Conservation (phyloP, 2,113 vertebrate species). For the Noctilio leporinus region DNA sequence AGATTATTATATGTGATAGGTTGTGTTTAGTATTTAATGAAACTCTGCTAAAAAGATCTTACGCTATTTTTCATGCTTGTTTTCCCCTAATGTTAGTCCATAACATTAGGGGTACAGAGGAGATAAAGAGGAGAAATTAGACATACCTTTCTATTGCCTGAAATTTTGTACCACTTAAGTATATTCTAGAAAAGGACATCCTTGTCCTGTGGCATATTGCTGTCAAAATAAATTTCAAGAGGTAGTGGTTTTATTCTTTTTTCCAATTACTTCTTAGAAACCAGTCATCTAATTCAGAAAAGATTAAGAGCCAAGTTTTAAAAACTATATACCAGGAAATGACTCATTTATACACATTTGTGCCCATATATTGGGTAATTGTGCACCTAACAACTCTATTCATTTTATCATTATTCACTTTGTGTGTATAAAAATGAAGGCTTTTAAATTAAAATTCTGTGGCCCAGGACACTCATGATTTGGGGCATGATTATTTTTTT, state of each 20-base stretch:
- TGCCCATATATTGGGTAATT: constrained; percentile 24
- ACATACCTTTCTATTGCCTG: constrained; percentile 33
- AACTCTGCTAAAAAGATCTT: constrained; percentile 8
- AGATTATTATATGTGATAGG: constrained; percentile 13
- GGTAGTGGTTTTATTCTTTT: constrained; percentile 38
- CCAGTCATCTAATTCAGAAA: constrained; percentile 15
- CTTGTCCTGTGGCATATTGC: neutral
- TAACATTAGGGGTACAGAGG: constrained; percentile 5
- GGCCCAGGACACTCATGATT: neutral
- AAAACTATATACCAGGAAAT: neutral
- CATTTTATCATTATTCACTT: constrained; percentile 39
- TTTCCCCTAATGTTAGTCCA: constrained; percentile 3
- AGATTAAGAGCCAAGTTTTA: constrained; percentile 3
- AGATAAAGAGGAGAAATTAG: neutral
- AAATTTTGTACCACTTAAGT: constrained; percentile 2
- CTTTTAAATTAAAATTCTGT: constrained; percentile 35
- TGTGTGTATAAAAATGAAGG: neutral
- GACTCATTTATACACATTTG: constrained; percentile 8
- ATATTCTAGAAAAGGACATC: neutral
- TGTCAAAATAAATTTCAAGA: constrained; percentile 25
- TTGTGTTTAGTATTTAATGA: constrained; percentile 16
- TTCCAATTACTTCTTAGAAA: constrained; percentile 38
- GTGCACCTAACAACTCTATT: constrained; percentile 16
- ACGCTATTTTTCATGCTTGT: neutral
- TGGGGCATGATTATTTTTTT: constrained; percentile 27